These are phyloP conservation scores for Hyles euphorbiae DNA, from an alignment of 1,140 invertebrate genomes.

Conservation along the genomic window DNA sequence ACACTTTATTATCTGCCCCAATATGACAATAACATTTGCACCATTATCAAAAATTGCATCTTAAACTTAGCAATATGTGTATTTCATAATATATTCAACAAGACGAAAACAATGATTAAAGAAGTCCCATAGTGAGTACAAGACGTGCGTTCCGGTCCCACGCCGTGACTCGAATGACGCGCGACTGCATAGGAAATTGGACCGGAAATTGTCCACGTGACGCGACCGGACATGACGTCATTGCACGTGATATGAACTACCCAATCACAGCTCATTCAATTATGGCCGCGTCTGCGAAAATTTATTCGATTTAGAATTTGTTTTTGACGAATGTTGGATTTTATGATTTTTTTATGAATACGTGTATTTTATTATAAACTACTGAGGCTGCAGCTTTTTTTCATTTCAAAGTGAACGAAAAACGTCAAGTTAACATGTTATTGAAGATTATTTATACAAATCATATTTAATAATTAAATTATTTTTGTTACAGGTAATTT, in stretches of 20 bases:
- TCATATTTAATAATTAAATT: slow-evolving; percentile 10
- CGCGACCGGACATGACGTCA: slow-evolving; percentile 55
- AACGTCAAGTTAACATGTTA: too few relatives aligned
- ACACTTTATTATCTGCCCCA: too few relatives aligned
- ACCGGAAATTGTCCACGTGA: slow-evolving; percentile 61
- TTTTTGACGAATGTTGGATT: background rate
- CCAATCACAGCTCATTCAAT: slow-evolving; percentile 63
- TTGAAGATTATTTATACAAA: background rate
- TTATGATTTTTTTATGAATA: too few relatives aligned
- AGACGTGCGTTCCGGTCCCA: slow-evolving; percentile 16
- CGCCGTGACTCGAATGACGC: slow-evolving; percentile 26
- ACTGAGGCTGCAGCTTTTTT: too few relatives aligned
- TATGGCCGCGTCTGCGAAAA: slow-evolving; percentile 27
- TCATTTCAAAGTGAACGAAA: too few relatives aligned
- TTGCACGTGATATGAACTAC: slow-evolving; percentile 49
- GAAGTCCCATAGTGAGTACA: background rate
- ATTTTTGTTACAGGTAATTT: slow-evolving; percentile 27
- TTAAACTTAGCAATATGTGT: too few relatives aligned
- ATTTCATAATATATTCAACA: too few relatives aligned
- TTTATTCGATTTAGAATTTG: slow-evolving; percentile 1
- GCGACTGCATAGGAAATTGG: slow-evolving; percentile 55
- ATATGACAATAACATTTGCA: too few relatives aligned
- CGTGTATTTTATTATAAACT: too few relatives aligned
- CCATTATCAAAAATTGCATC: too few relatives aligned
- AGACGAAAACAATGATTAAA: too few relatives aligned